phyloP scores from a whole-genome alignment of 2,888 invertebrate species.

The Sepioteuthis lessoniana region DNA sequence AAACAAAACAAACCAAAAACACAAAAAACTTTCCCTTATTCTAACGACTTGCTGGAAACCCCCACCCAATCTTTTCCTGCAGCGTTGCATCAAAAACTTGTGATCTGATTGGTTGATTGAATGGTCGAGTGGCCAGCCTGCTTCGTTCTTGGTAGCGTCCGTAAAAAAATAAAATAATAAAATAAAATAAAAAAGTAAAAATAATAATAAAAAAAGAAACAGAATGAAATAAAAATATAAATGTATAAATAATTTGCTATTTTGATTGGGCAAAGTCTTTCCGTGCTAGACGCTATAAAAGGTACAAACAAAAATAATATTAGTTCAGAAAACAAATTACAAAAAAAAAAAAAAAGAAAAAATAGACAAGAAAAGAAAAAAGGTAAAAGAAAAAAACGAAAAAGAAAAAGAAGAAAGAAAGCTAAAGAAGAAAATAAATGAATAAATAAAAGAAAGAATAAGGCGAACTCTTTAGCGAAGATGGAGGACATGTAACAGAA shows the following conservation, averaged over 20 bases:
- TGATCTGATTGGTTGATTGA: constrained; percentile 17
- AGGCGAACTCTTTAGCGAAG: neutral
- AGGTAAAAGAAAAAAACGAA: neutral
- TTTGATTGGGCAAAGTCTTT: neutral
- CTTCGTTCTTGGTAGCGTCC: neutral
- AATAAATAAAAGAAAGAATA: too few relatives aligned
- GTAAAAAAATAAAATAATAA: neutral
- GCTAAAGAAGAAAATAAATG: too few relatives aligned
- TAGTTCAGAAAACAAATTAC: neutral
- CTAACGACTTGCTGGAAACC: neutral
- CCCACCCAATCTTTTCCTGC: too few relatives aligned
- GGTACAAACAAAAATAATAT: neutral
- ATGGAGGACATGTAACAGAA: neutral
- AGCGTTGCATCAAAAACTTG: neutral
- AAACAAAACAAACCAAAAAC: neutral
- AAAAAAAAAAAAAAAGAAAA: neutral
- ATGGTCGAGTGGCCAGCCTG: neutral
- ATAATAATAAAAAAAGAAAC: neutral
- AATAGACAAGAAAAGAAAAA: neutral
- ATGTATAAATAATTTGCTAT: constrained; percentile 1
- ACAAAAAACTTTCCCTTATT: neutral
- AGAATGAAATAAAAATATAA: neutral
- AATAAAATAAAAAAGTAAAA: neutral
- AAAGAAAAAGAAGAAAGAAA: neutral
- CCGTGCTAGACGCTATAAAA: neutral